Conservation (phyloP, 1,140 invertebrate species). For the Sarcophaga bullata region DNA sequence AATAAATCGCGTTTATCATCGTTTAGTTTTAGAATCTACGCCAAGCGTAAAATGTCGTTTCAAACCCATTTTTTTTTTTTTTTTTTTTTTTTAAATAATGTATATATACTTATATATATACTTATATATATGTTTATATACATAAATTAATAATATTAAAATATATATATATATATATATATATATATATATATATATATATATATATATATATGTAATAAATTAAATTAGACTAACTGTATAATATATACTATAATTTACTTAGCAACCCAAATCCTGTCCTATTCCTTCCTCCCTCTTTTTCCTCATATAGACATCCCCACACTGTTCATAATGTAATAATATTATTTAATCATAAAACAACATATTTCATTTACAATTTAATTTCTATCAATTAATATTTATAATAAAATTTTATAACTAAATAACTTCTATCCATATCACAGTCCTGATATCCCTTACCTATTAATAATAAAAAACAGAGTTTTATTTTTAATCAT, state of each 20-base stretch:
- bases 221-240: not conserved
- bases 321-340: not conserved
- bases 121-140: no score
- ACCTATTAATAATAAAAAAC: not conserved
- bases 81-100: not conserved
- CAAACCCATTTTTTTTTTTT: not conserved
- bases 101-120: no score
- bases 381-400: conserved; percentile 7
- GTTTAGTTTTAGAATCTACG: not conserved
- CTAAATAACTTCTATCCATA: no score
- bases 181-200: no score
- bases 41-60: conserved; percentile 28
- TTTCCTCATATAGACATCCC: not conserved
- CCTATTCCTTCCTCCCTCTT: not conserved
- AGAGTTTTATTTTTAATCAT: conserved; percentile 3
- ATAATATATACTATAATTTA: not conserved
- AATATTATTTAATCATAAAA: not conserved
- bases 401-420: not conserved
- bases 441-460: not conserved
- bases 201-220: no score
- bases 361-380: not conserved
- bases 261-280: not conserved
- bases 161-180: no score
- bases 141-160: no score
- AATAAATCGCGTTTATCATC: no score